Evolutionary conservation across 2,888 invertebrate species (phyloP), one percentile per base, ranked within the genome.

Genomic region (Nephrotoma appendiculata): DNA sequence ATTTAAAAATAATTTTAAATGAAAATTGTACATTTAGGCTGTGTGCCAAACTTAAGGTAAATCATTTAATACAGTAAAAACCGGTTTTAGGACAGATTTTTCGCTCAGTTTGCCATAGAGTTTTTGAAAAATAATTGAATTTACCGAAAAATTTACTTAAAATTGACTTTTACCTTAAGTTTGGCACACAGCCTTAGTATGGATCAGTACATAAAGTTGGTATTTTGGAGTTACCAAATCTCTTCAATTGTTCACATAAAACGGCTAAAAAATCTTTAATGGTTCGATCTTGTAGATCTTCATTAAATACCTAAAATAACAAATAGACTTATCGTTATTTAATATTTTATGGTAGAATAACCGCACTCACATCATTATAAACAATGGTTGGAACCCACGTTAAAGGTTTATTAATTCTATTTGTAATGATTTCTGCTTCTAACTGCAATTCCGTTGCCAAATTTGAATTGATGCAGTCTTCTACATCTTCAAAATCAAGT

Each of bases 311-410:
- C 92, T 92, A 89, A 83, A 89, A 89, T 88, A 86, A 87, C 88
- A 88, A 85, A 87, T 83, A 31, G 2, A 2, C 31, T 31, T 31
- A 31, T 31, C 31, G 31, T 31, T 12, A 48, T 48, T 5, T 12
- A 48, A 12, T 48, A 12, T 48, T 44, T 9, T 9, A 44, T 11
- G 11, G 5, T 11, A 9, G 1, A 44, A 11, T 44, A 44, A 7
- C 44, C 44, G 15, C n/a, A 41, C 91, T 91, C 91, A 93, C 93
- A 88, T 91, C 91, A 89, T 93, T 91, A 88, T 92, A 93, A 45
- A 93, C 88, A 86, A 93, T 91, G 1, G 93, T 93, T 83, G 93
- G 93, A 52, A 93, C 91, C 19, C 7, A 31, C 6, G 9, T 1
- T 90, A 93, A 93, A 87, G 89, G 90, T 31, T 92, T 92, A 31